A percentile compares a stretch with the other conserved stretches of the same genome.
Conservation (phyloP, 2,797 vertebrate species). For the Manis pentadactyla region DNA sequence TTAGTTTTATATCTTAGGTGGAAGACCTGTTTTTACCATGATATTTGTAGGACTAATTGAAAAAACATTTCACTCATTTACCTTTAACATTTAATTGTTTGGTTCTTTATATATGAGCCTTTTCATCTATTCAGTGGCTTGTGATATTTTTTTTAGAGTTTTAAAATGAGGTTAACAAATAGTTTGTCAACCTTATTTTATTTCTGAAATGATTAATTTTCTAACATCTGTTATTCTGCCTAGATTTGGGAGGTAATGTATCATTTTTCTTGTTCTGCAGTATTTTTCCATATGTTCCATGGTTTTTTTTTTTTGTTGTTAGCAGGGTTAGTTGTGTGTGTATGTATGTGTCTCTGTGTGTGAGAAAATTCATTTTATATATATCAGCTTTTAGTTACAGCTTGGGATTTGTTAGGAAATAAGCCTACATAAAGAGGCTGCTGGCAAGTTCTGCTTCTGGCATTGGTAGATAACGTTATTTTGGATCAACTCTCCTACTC, state of each 20-base stretch:
- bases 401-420: conserved; percentile 51
- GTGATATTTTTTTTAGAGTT: conserved; percentile 20
- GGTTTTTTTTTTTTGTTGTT: not conserved
- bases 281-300: not conserved
- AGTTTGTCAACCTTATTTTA: not conserved
- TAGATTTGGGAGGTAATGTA: not conserved
- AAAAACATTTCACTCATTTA: not conserved
- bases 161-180: conserved; percentile 27
- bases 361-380: conserved; percentile 40
- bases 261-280: conserved; percentile 20
- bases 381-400: conserved; percentile 52
- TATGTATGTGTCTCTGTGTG: not conserved
- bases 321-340: not conserved
- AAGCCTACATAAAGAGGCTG: not conserved
- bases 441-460: not conserved
- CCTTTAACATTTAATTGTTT: not conserved
- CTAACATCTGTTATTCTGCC: not conserved
- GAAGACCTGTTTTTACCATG: not conserved
- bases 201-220: conserved; percentile 58
- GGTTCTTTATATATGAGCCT: not conserved
- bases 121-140: not conserved
- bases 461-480: conserved; percentile 13
- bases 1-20: conserved; percentile 27
- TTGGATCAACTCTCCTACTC: not conserved
- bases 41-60: not conserved